phyloP scores from a whole-genome alignment of 2,888 invertebrate species.

The Drosophila kokeensis region DNA sequence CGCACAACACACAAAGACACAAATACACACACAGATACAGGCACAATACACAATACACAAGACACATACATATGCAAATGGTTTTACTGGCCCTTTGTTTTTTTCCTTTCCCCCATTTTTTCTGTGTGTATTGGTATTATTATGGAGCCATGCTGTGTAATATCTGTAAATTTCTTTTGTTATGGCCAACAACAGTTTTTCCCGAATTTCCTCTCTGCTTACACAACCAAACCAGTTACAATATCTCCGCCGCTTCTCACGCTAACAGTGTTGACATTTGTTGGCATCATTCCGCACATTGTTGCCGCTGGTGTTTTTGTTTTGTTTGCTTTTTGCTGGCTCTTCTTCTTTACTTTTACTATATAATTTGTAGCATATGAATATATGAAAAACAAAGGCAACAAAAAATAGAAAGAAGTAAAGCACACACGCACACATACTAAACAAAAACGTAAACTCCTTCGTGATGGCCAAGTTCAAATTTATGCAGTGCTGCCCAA shows the following conservation, averaged over 20 bases:
- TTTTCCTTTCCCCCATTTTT: slow-evolving; percentile 12
- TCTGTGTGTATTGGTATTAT: slow-evolving; percentile 67
- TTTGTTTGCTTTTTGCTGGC: slow-evolving; percentile 66
- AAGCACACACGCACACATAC: slow-evolving; percentile 14
- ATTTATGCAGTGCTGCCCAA: slow-evolving; percentile 80
- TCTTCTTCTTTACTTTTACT: slow-evolving; percentile 75
- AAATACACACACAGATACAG: slow-evolving; percentile 2
- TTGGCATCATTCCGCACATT: slow-evolving; percentile 78
- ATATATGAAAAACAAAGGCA: slow-evolving; percentile 66
- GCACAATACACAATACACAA: slow-evolving; percentile 12
- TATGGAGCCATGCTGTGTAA: slow-evolving; percentile 80
- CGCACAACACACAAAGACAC: slow-evolving; percentile 20
- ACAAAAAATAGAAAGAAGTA: slow-evolving; percentile 18
- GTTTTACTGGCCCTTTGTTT: slow-evolving; percentile 71
- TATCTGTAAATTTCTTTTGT: slow-evolving; percentile 81
- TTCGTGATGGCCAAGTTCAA: slow-evolving; percentile 71
- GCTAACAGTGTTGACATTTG: slow-evolving; percentile 71
- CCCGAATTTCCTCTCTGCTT: slow-evolving; percentile 34
- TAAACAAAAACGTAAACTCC: slow-evolving; percentile 58
- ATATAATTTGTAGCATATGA: slow-evolving; percentile 81
- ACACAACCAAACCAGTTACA: background rate
- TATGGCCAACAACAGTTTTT: slow-evolving; percentile 78
- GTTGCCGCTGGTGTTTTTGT: slow-evolving; percentile 73
- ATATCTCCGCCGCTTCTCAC: background rate
- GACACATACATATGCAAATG: slow-evolving; percentile 66